phyloP scores from a whole-genome alignment of 1,140 invertebrate genomes.

The Coenobita brevimanus region DNA sequence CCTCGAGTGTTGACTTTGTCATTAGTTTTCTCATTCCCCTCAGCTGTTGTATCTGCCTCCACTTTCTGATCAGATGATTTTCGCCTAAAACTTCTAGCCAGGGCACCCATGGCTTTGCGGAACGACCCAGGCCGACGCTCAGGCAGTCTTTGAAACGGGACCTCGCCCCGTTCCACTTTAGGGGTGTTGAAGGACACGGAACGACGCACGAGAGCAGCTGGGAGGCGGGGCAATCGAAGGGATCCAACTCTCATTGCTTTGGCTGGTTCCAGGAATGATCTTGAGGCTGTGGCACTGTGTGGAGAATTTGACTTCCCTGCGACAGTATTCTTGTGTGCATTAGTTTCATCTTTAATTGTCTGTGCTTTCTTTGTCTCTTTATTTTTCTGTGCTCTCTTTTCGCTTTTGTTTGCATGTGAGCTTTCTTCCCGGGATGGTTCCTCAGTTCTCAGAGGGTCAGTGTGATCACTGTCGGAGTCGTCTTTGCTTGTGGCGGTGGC shows the following conservation, averaged over 20 bases:
- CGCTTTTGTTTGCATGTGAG: too few relatives aligned
- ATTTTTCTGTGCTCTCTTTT: too few relatives aligned
- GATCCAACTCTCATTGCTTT: constrained; percentile 18
- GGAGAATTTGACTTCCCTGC: background rate
- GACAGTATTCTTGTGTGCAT: background rate
- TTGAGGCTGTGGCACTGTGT: background rate
- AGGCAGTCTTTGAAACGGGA: constrained; percentile 41
- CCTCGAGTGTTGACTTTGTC: too few relatives aligned
- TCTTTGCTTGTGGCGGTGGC: background rate
- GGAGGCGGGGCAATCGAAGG: constrained; percentile 18
- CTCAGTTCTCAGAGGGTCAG: background rate
- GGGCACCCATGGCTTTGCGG: constrained; percentile 24
- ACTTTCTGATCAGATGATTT: background rate
- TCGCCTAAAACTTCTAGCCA: constrained; percentile 37
- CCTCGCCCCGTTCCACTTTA: constrained; percentile 15
- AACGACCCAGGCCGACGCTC: constrained; percentile 38
- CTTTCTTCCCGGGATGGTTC: background rate
- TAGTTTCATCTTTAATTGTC: background rate
- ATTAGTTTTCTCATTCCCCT: background rate
- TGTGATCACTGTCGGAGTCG: background rate
- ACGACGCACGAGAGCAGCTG: constrained; percentile 16
- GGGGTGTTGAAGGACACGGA: constrained; percentile 32
- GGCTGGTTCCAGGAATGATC: background rate
- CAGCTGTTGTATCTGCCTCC: background rate
- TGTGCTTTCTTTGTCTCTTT: background rate